Conservation (phyloP, 1,140 invertebrate species). For the Brachionus sp. region DNA sequence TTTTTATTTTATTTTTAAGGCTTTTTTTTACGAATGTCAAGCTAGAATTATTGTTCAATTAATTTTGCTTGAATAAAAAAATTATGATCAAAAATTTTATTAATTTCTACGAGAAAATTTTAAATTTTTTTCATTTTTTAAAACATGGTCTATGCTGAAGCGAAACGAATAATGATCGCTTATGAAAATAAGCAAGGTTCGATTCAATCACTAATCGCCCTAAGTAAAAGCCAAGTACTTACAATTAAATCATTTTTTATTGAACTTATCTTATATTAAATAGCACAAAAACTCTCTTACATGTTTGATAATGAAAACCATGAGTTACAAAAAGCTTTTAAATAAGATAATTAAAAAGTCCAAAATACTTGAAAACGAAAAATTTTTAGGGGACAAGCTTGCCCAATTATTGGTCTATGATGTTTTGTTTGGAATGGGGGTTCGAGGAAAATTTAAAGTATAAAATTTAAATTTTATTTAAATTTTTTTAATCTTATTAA, state of each 20-base stretch:
- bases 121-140: not conserved
- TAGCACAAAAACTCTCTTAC: conserved; percentile 39
- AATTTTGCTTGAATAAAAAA: not conserved
- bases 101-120: not conserved
- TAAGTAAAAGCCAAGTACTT: conserved; percentile 16
- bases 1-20: too few species aligned
- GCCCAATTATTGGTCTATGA: conserved; percentile 44
- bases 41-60: not conserved
- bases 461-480: not conserved
- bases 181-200: conserved; percentile 42
- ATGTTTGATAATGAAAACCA: conserved; percentile 24
- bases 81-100: not conserved
- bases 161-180: conserved; percentile 33
- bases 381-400: conserved; percentile 25
- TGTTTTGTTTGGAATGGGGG: conserved; percentile 44
- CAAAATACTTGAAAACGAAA: conserved; percentile 37
- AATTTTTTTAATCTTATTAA: too few species aligned
- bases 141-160: conserved; percentile 41
- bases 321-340: conserved; percentile 33
- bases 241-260: not conserved
- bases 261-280: not conserved
- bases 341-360: conserved; percentile 36
- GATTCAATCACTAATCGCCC: conserved; percentile 31
- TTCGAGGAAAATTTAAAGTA: conserved; percentile 42
- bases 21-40: too few species aligned